phyloP scores from a whole-genome alignment of 1,140 invertebrate genomes.

The Drosophila melanogaster region Release_6_plus_ISO1_MT NT_033779.5:6416501-6417000 shows the following conservation, averaged over 20 bases:
- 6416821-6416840: conserved; percentile 63
- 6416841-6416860: conserved; percentile 4
- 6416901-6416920: conserved; percentile 66
- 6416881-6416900: conserved; percentile 60
- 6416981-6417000: conserved; percentile 28
- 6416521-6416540: conserved; percentile 72
- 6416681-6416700: conserved; percentile 57
- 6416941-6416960: conserved; percentile 33
- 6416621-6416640: conserved; percentile 60
- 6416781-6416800: conserved; percentile 56
- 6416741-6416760: conserved; percentile 64
- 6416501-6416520: conserved; percentile 50
- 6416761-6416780: conserved; percentile 69
- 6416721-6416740: conserved; percentile 58
- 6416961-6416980: conserved; percentile 53
- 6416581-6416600: conserved; percentile 75
- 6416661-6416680: conserved; percentile 57
- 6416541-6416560: conserved; percentile 68
- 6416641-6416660: conserved; percentile 53
- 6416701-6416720: conserved; percentile 57
- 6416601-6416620: conserved; percentile 66
- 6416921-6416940: conserved; percentile 51
- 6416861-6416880: conserved; percentile 55
- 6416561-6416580: conserved; percentile 75
- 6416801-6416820: conserved; percentile 59